phyloP scores from a whole-genome alignment of 2,888 invertebrate species.

The Beris chalybata region DNA sequence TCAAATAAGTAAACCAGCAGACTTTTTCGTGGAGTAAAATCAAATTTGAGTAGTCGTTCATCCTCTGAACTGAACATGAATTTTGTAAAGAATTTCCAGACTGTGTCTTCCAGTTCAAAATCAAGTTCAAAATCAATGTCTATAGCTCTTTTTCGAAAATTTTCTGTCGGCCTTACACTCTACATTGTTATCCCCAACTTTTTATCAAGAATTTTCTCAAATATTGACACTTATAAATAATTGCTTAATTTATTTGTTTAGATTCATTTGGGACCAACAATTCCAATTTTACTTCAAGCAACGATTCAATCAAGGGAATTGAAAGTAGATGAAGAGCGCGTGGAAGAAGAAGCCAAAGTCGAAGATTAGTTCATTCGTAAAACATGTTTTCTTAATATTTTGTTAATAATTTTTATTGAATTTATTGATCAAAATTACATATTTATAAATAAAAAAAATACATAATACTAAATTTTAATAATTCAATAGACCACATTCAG shows the following conservation, averaged over 20 bases:
- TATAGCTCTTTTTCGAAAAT: too few relatives aligned
- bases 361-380: background rate
- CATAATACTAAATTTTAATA: background rate
- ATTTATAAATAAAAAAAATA: conserved; percentile 4
- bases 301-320: conserved; percentile 25
- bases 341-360: background rate
- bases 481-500: conserved; percentile 58
- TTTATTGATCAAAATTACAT: conserved; percentile 1
- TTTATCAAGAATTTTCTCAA: too few relatives aligned
- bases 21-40: background rate
- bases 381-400: background rate
- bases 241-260: conserved; percentile 36
- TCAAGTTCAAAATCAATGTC: too few relatives aligned
- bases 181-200: too few relatives aligned
- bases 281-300: conserved; percentile 49
- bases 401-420: conserved; percentile 19
- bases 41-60: background rate
- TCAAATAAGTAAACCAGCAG: too few relatives aligned
- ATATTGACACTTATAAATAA: too few relatives aligned
- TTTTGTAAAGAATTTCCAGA: background rate
- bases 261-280: conserved; percentile 52
- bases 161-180: too few relatives aligned
- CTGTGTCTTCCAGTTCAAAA: background rate
- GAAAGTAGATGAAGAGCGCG: background rate
- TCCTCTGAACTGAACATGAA: background rate